These are phyloP conservation scores for Xestia ashworthii DNA, from an alignment of 2,888 invertebrate genomes.

Conservation along the genomic window DNA sequence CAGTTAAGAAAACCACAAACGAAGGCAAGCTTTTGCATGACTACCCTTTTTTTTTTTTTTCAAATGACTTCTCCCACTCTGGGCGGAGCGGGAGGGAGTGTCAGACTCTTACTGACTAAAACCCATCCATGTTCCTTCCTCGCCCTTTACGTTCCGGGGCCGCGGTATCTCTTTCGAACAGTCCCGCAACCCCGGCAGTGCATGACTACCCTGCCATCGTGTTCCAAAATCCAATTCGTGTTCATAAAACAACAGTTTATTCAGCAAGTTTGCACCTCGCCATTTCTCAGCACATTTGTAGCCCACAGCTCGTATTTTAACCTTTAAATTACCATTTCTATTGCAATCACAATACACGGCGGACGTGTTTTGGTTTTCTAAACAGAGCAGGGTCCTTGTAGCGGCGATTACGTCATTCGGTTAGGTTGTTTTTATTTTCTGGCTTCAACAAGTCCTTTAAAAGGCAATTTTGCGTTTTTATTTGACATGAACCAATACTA, in stretches of 20 bases:
- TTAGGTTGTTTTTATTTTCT: conserved; percentile 36
- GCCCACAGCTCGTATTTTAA: conserved; percentile 44
- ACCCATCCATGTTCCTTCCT: too few relatives aligned
- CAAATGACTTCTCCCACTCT: too few relatives aligned
- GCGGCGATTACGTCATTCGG: conserved; percentile 57
- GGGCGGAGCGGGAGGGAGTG: too few relatives aligned
- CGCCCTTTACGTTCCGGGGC: too few relatives aligned
- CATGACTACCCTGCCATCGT: conserved; percentile 12
- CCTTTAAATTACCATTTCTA: conserved; percentile 64
- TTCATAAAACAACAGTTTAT: conserved; percentile 47
- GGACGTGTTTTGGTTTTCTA: conserved; percentile 60
- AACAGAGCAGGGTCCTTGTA: conserved; percentile 51
- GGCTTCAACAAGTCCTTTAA: conserved; percentile 36
- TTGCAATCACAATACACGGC: conserved; percentile 54
- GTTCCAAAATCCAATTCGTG: conserved; percentile 26
- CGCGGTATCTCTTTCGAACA: too few relatives aligned
- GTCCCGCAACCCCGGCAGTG: too few relatives aligned
- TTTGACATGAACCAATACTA: conserved; percentile 1
- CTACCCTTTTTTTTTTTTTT: too few relatives aligned
- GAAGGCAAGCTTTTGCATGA: conserved; percentile 27
- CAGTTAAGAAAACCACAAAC: conserved; percentile 31
- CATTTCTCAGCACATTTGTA: conserved; percentile 49
- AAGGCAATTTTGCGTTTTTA: conserved; percentile 27
- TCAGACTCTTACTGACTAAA: too few relatives aligned
- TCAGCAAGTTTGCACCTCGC: conserved; percentile 45